Percentiles rank a stretch among this genome's conserved stretches.
phyloP scores from a whole-genome alignment of 2,797 vertebrate species.

The Tragelaphus eurycerus region DNA sequence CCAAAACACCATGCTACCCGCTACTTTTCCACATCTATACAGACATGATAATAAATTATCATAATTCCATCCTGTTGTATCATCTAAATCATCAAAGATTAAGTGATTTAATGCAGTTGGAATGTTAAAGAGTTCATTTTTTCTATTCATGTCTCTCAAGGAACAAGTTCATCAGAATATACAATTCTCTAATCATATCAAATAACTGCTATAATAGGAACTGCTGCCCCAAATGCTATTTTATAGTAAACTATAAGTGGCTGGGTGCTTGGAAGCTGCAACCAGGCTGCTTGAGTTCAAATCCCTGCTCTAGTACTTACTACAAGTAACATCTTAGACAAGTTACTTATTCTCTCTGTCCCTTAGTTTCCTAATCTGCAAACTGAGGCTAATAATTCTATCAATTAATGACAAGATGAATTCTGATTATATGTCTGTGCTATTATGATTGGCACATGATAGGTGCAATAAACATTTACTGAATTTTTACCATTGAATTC shows the following conservation, averaged over 20 bases:
- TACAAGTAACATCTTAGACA: not conserved
- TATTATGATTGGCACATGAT: not conserved
- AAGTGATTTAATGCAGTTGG: not conserved
- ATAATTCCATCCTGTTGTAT: not conserved
- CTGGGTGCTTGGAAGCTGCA: not conserved
- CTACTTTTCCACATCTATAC: not conserved
- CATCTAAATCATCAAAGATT: not conserved
- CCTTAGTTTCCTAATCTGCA: not conserved
- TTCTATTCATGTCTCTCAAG: not conserved
- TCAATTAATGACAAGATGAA: not conserved
- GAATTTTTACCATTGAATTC: not conserved
- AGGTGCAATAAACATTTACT: not conserved
- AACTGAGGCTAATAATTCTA: not conserved
- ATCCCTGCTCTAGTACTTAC: not conserved
- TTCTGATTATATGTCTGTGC: not conserved
- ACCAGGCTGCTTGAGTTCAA: not conserved
- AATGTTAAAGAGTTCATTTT: not conserved
- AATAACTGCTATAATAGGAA: not conserved
- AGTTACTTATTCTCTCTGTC: not conserved
- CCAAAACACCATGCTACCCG: not conserved
- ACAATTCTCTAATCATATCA: not conserved
- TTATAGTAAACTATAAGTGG: not conserved
- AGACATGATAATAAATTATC: not conserved
- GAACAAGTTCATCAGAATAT: not conserved
- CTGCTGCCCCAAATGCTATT: not conserved